Evolutionary conservation across 2,797 vertebrate species (phyloP), one percentile per base, ranked within the genome.

Genomic region (Picus viridis): DNA sequence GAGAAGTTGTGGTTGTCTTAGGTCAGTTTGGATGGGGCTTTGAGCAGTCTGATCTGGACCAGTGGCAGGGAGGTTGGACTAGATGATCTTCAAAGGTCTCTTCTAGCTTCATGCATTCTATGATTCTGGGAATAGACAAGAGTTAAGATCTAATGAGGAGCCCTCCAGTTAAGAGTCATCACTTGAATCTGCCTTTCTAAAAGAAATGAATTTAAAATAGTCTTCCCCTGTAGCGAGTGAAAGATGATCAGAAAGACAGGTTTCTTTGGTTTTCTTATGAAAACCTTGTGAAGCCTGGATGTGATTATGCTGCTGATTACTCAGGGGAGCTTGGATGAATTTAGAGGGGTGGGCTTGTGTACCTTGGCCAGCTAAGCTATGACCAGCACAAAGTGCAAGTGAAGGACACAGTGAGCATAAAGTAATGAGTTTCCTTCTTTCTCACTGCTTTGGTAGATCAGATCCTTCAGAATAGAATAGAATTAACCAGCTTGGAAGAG

Each of bases 391-490:
- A 9, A 83, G 36, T 4, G 4, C 14, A 54, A 49, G 13, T 3
- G 41, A 39, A 57, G 32, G 36, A 29, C 4, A 2, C 7, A 1
- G 17, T 11, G 58, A 43, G 10, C 9, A 20, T 34, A 22, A 9
- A 19, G 2, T 45, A 10, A 29, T 4, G 13, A 16, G 6, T 68
- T 91, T 47, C 54, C 13, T 79, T 34, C 39, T 41, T 83, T 64
- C 36, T 77, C 17, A 9, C 14, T 68, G 0, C 18, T n/a, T 77
- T 22, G 14, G 0, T 51, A 39, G 7, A 49, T 49, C 12, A 51
- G 53, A 2, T 59, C n/a, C 19, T 47, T 27, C 9, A 1, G n/a
- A 62, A 3, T 3, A 39, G 39, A 12, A 39, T 39, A 12, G 39
- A 39, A 39, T 39, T 12, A 39, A 39, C 39, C 39, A 39, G 39